Evolutionary conservation across 2,113 vertebrate genomes (phyloP), one percentile per base, ranked within the genome.

Genomic region (Argyrosomus japonicus): DNA sequence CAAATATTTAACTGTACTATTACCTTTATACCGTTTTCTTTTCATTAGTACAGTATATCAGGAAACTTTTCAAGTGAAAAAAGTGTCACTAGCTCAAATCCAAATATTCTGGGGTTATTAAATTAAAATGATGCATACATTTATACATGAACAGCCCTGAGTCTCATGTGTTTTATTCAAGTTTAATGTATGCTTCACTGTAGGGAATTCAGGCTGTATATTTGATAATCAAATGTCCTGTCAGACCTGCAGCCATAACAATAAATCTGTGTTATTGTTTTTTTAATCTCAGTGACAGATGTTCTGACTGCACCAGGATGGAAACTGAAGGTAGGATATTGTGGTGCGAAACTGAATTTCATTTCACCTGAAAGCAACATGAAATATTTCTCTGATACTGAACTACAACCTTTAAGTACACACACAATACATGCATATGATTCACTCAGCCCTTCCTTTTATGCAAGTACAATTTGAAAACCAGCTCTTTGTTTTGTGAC

Each of bases 171-270:
- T 57, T 76, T 68, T 60, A 53, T 48, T 79, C 9, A 48, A 69
- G 72, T 36, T 48, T 61, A 56, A 36, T 73, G 21, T 70, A 78
- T 65, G 58, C 40, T 17, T 75, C 58, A 65, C 17, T 73, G 25
- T 48, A 23, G 68, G 60, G 43, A 88, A 74, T 75, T 62, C 29
- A 58, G 53, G 57, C 68, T 80, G 36, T 64, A 51, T 77, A 69
- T 84, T 73, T 74, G 36, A 85, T 80, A 72, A 79, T 90, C 65
- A 85, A 68, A 81, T 85, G 80, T 86, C 67, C 65, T 84, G 68
- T 88, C 57, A 80, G 75, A 81, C 82, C 70, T 87, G 69, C 80
- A 69, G 84, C 64, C 21, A 8, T 64, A 69, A 84, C 81, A 89
- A 92, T 91, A 88, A 87, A 77, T 18, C 68, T 65, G 45, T 70